Percentiles rank a stretch among this genome's conserved stretches.
Evolutionary conservation across 2,888 invertebrate genomes (phyloP).

Genomic region (Nemapogon koenigi): DNA sequence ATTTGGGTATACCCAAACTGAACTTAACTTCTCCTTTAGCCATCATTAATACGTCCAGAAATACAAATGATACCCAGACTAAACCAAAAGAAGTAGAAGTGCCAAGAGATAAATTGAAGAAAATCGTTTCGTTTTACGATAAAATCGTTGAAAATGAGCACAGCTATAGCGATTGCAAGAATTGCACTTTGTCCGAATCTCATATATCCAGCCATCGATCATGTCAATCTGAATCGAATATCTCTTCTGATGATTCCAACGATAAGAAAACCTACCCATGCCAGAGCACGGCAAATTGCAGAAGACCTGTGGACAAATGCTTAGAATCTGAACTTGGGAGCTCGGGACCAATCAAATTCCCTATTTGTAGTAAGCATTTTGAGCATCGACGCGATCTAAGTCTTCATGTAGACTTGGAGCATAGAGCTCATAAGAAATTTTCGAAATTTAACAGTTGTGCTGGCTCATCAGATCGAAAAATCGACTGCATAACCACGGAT

Average conservation of each 20-base stretch:
- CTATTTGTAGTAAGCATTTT: constrained; percentile 39
- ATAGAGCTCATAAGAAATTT: constrained; percentile 31
- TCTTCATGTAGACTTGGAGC: constrained; percentile 37
- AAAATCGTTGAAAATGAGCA: constrained; percentile 39
- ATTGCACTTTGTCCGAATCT: no score
- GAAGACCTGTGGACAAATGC: no score
- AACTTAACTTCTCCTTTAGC: constrained; percentile 16
- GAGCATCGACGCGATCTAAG: constrained; percentile 35
- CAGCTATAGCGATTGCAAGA: no score
- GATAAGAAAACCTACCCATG: no score
- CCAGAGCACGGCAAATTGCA: no score
- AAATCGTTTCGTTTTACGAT: constrained; percentile 51
- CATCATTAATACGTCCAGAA: constrained; percentile 16
- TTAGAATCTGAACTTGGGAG: no score
- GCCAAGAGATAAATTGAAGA: constrained; percentile 44
- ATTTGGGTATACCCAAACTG: constrained; percentile 38
- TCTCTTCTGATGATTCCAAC: no score
- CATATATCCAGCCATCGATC: no score
- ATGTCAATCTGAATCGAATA: no score
- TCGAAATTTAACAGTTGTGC: constrained; percentile 39
- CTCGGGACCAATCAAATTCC: no score
- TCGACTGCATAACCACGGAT: constrained; percentile 18
- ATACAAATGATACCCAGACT: constrained; percentile 32
- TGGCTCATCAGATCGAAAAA: constrained; percentile 22
- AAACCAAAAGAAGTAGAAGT: constrained; percentile 24